Base-by-base conservation (phyloP, 2,888 invertebrate species). In the Nomada lathburiana region DNA sequence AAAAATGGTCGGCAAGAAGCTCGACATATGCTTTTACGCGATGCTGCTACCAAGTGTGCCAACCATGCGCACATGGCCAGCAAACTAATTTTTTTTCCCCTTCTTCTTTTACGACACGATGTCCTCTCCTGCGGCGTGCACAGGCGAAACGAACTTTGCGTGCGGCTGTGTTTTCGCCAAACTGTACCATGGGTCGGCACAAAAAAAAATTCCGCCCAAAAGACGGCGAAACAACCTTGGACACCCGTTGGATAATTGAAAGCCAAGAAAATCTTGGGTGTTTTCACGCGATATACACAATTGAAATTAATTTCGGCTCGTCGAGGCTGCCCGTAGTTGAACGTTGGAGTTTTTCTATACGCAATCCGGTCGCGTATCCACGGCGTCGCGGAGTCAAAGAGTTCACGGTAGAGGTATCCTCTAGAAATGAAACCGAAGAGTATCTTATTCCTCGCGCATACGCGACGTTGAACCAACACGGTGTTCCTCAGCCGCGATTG, bases 401-500 rank as follows among this genome's bases (percentile, higher is more conserved):
- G 62, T 81, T 72, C 71, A 59, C 62, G 64, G 78, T 75, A 80
- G 78, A 81, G 76, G 50, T 84, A 71, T 72, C 78, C 81, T 81
- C 62, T 44, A 76, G 70, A 80, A 67, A 73, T 69, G 73, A 76
- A 88, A 83, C 83, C 82, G 75, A 86, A 70, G 64, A 75, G 79
- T 89, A 89, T 89, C 88, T 87, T 88, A 64, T 89, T 89, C 86
- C 86, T 87, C 80, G 75, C 81, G 78, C 71, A 55, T 84, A 71
- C 69, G 76, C 82, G 71, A 67, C 74, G 76, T 85, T 86, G 82
- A 81, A 72, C 75, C 84, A 77, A 81, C 78, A 78, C 71, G 64
- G 75, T 87, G 77, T 86, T 86, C 80, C 80, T 85, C 81, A 85
- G 87, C 86, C 86, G 65, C 85, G 88, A 86, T 88, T 90, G 88